These are phyloP conservation scores for Phthorimaea operculella DNA, from an alignment of 1,140 invertebrate species.

Conservation along the genomic window DNA sequence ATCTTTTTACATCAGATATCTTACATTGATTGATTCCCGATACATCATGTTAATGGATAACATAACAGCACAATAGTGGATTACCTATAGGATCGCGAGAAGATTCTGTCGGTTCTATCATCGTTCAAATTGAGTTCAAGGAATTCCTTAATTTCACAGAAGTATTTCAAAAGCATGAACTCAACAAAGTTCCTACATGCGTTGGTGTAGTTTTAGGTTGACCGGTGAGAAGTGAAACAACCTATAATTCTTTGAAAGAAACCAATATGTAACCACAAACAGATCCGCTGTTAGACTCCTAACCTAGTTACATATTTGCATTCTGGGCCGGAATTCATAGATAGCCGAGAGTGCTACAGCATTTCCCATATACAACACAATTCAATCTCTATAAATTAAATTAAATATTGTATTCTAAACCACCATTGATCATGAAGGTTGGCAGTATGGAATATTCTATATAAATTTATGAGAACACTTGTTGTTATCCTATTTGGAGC, in stretches of 20 bases:
- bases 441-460: slow-evolving; percentile 44
- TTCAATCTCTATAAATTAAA: background rate
- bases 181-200: too few species aligned
- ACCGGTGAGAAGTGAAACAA: too few species aligned
- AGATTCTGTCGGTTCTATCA: slow-evolving; percentile 49
- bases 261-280: too few species aligned
- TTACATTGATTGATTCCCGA: slow-evolving; percentile 50
- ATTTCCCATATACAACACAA: too few species aligned
- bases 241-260: too few species aligned
- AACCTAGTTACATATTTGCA: too few species aligned
- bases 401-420: slow-evolving; percentile 23
- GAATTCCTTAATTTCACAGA: slow-evolving; percentile 27
- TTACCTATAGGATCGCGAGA: slow-evolving; percentile 51
- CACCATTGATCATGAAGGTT: slow-evolving; percentile 46
- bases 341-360: too few species aligned
- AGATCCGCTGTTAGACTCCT: too few species aligned
- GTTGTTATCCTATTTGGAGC: slow-evolving; percentile 66
- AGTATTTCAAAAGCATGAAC: too few species aligned
- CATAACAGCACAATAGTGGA: slow-evolving; percentile 42
- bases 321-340: too few species aligned
- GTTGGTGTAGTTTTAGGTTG: too few species aligned
- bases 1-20: too few species aligned
- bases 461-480: slow-evolving; percentile 62
- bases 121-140: slow-evolving; percentile 43
- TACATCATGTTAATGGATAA: slow-evolving; percentile 30